Evolutionary conservation across 2,797 vertebrate species (phyloP).

Genomic region (Labroides dimidiatus): DNA sequence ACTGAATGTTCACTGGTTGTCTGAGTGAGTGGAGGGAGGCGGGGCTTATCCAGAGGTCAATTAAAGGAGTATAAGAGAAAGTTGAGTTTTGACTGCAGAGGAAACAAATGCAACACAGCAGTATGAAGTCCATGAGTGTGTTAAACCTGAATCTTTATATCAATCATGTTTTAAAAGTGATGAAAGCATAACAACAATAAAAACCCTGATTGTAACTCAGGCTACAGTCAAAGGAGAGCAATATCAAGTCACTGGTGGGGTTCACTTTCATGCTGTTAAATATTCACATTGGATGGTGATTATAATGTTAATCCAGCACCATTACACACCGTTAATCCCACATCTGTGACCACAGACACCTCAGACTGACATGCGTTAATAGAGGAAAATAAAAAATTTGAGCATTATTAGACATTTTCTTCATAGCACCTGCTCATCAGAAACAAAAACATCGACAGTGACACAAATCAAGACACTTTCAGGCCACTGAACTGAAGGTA

Average conservation of each 20-base stretch:
- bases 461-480: neutral
- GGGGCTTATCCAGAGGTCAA: no score
- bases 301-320: neutral
- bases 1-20: no score
- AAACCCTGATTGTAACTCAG: no score
- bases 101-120: no score
- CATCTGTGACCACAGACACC: slow-evolving; percentile 1
- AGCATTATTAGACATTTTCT: neutral
- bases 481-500: neutral
- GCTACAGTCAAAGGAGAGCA: no score
- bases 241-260: neutral
- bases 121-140: no score
- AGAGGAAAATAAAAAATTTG: neutral
- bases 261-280: slow-evolving; percentile 4
- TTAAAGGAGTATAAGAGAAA: no score
- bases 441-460: neutral
- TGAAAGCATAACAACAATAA: no score
- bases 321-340: neutral
- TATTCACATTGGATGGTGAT: neutral
- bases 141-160: no score
- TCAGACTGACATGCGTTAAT: neutral
- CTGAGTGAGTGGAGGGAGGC: no score
- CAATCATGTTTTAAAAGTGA: no score
- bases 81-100: no score
- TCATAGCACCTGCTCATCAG: neutral